Base-by-base conservation (phyloP, 2,888 invertebrate species). In the Sinopyrophorus schimmeli region DNA sequence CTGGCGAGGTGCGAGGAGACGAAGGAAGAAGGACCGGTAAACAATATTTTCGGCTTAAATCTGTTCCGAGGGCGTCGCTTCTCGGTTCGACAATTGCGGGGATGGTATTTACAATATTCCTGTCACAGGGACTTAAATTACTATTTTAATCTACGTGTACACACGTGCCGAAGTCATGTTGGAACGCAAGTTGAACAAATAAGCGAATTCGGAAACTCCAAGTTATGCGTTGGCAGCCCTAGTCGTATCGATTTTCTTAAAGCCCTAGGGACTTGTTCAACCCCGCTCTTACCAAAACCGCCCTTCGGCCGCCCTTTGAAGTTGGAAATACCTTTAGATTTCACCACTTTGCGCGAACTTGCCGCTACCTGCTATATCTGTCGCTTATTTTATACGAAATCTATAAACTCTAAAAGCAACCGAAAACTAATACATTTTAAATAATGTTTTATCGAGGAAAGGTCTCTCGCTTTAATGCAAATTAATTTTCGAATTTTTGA, bases 321-420 rank as follows among this genome's bases (percentile, higher is more conserved):
- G 61, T 61, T 55, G 57, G 55, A 57, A 55, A 59, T 61, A 61
- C 61, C 61, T 59, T 59, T 58, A 58, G 55, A 61, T 57, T 59
- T 57, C 49, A 50, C 55, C 58, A 59, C 58, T 59, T 50, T 58
- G 52, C 47, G 28, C 51, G 51, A 52, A 50, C 54, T 54, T 51
- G 47, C 47, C 48, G 46, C 47, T 46, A 47, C 47, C 47, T 47
- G 24, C 10, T 6, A 32, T 32, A 20, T 32, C 32, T 32, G 32
- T n/a, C 11, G 32, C 32, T 32, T 32, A 12, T 18, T 15, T 7
- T 20, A n/a, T n/a, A n/a, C n/a, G n/a, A n/a, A n/a, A n/a, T n/a
- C n/a, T n/a, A n/a, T n/a, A n/a, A n/a, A n/a, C n/a, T n/a, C n/a
- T n/a, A n/a, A n/a, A n/a, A n/a, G n/a, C n/a, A n/a, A n/a, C n/a